Evolutionary conservation across 2,797 vertebrate species (phyloP).

Genomic region (Parambassis ranga): DNA sequence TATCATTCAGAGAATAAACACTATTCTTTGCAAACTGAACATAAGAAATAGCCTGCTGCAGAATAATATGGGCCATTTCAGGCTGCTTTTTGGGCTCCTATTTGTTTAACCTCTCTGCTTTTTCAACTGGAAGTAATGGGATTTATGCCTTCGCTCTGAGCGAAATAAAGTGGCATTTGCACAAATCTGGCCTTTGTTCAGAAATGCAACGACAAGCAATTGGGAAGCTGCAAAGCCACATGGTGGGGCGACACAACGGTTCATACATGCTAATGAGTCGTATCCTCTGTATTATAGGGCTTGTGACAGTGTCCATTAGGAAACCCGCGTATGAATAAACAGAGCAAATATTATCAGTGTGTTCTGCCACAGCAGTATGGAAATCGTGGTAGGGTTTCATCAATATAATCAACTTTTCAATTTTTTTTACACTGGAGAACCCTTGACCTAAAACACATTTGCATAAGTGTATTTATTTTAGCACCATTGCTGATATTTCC

Average conservation of each 20-base stretch:
- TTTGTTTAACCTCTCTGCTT: conserved; percentile 81
- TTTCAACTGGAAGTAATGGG: conserved; percentile 81
- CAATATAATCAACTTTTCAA: background rate
- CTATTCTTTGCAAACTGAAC: conserved; percentile 76
- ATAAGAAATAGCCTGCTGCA: conserved; percentile 68
- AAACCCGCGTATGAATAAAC: conserved; percentile 16
- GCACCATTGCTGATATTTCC: background rate
- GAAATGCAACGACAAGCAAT: conserved; percentile 72
- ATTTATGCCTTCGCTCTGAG: conserved; percentile 77
- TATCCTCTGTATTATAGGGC: conserved; percentile 30
- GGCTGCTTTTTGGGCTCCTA: conserved; percentile 62
- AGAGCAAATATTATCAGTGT: background rate
- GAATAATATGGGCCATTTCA: conserved; percentile 72
- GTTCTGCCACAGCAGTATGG: background rate
- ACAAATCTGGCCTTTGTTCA: conserved; percentile 84
- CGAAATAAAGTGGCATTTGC: conserved; percentile 82
- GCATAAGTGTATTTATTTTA: background rate
- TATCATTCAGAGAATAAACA: conserved; percentile 80
- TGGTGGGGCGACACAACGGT: conserved; percentile 56
- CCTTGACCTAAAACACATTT: background rate
- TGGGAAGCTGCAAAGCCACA: conserved; percentile 73
- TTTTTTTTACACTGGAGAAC: background rate
- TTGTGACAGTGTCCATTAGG: conserved; percentile 26
- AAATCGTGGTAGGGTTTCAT: background rate
- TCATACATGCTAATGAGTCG: conserved; percentile 70